Evolutionary conservation across 2,888 invertebrate species (phyloP).

Genomic region (Eupithecia inturbata): DNA sequence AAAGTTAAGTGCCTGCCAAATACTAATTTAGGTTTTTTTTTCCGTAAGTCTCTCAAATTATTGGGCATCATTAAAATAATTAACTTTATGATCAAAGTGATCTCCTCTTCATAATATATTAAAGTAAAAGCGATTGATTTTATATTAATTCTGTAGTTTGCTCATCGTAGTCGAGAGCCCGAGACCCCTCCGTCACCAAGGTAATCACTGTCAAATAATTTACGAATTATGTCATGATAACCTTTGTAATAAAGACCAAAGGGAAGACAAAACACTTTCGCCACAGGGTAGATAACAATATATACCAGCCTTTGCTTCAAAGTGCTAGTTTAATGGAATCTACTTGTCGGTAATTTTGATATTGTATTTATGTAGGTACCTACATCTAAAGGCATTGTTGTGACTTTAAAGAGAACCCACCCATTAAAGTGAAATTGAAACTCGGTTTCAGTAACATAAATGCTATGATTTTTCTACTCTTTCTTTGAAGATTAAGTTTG

Average conservation of each 20-base stretch:
- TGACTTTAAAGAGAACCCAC: not conserved
- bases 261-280: conserved; percentile 65
- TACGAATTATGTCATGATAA: conserved; percentile 79
- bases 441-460: not conserved
- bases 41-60: conserved; percentile 1
- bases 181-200: conserved; percentile 59
- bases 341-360: conserved; percentile 46
- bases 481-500: not conserved
- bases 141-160: conserved; percentile 38
- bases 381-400: conserved; percentile 1
- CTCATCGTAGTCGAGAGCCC: conserved; percentile 24
- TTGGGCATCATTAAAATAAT: conserved; percentile 10
- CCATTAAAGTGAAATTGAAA: not conserved
- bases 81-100: not conserved
- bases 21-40: not conserved
- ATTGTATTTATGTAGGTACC: conserved; percentile 22
- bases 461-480: not conserved
- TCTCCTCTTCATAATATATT: not conserved
- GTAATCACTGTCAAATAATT: conserved; percentile 74
- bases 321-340: conserved; percentile 53
- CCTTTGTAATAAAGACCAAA: conserved; percentile 72
- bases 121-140: conserved; percentile 37
- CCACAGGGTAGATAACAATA: conserved; percentile 23
- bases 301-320: not conserved
- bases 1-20: not conserved